These are phyloP conservation scores for Cololabis saira DNA, from an alignment of 2,113 vertebrate genomes.

Conservation along the genomic window DNA sequence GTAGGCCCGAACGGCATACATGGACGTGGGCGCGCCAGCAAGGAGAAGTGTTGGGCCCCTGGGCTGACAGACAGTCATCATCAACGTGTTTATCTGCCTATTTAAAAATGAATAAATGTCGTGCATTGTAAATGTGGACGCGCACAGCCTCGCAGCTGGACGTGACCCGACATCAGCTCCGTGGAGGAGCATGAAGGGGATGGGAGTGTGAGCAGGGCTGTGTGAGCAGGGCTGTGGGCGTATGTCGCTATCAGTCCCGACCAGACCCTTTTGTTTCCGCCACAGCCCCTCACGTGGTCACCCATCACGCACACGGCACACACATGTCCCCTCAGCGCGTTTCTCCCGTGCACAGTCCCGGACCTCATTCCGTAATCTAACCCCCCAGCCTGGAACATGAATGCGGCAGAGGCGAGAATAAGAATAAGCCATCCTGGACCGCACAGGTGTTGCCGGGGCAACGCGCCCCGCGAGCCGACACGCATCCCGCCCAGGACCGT, in stretches of 20 bases:
- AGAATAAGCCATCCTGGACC: constrained; percentile 60
- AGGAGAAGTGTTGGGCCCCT: constrained; percentile 22
- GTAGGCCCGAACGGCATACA: constrained; percentile 49
- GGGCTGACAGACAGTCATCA: constrained; percentile 55
- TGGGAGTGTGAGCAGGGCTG: constrained; percentile 49
- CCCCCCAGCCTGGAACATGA: constrained; percentile 34
- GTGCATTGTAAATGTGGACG: constrained; percentile 24
- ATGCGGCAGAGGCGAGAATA: constrained; percentile 61
- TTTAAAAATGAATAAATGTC: not conserved
- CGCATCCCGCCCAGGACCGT: constrained; percentile 82
- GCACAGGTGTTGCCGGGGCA: constrained; percentile 85
- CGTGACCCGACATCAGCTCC: constrained; percentile 30
- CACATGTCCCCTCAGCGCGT: not conserved
- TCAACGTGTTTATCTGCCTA: constrained; percentile 39
- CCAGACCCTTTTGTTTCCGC: constrained; percentile 76
- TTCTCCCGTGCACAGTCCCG: not conserved
- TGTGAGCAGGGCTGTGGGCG: constrained; percentile 54
- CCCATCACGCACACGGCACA: constrained; percentile 51
- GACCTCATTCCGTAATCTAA: not conserved
- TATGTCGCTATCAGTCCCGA: constrained; percentile 54
- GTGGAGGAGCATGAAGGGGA: no score
- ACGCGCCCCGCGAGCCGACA: constrained; percentile 75
- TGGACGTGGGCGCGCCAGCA: constrained; percentile 11
- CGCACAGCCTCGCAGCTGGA: constrained; percentile 19
- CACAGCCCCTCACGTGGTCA: constrained; percentile 66